Percentiles rank a stretch among this genome's conserved stretches.
These are phyloP conservation scores for Gandaritis pyraliata DNA, from an alignment of 2,888 invertebrate species.

Conservation along the genomic window DNA sequence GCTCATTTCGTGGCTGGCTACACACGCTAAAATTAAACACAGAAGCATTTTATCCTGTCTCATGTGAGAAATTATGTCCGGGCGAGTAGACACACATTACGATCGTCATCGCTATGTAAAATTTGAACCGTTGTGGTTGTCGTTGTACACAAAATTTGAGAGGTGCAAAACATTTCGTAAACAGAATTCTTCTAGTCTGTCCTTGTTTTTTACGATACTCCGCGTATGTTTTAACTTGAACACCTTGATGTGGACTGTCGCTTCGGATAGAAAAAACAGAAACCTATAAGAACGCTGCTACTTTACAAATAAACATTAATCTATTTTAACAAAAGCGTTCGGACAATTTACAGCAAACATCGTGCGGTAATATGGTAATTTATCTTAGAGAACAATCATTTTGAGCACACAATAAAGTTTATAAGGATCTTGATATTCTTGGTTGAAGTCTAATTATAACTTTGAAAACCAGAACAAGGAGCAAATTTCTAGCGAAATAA, in stretches of 20 bases:
- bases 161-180: conserved; percentile 5
- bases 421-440: conserved; percentile 38
- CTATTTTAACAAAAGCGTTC: conserved; percentile 40
- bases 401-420: conserved; percentile 31
- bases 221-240: conserved; percentile 24
- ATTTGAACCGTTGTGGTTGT: neutral
- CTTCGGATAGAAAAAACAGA: conserved; percentile 26
- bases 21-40: conserved; percentile 16
- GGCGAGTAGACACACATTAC: neutral
- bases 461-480: conserved; percentile 18
- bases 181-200: conserved; percentile 7
- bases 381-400: conserved; percentile 39
- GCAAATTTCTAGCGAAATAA: conserved; percentile 15
- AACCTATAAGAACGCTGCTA: conserved; percentile 28
- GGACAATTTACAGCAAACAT: conserved; percentile 37
- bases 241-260: conserved; percentile 33
- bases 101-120: conserved; percentile 1
- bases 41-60: conserved; percentile 4
- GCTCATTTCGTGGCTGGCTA: conserved; percentile 6
- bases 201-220: conserved; percentile 11
- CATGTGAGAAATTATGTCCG: conserved; percentile 17
- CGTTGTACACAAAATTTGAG: conserved; percentile 1
- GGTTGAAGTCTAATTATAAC: conserved; percentile 35
- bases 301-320: conserved; percentile 35
- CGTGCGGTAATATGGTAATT: conserved; percentile 37